These are phyloP conservation scores for Platycercus adscitus DNA, from an alignment of 2,113 vertebrate genomes.

Conservation along the genomic window DNA sequence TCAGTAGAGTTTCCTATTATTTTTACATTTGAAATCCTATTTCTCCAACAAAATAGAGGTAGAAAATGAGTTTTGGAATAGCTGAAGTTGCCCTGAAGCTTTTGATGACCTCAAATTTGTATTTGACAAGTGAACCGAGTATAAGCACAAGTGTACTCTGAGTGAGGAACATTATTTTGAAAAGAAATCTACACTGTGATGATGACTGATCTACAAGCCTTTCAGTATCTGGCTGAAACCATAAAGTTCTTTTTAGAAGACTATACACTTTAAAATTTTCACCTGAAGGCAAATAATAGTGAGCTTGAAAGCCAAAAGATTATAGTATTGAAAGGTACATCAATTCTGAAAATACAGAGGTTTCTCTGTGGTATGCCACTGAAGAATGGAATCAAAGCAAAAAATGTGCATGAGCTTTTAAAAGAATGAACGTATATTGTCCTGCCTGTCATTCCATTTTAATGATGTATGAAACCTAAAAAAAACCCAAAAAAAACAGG, in stretches of 20 bases:
- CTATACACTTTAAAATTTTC: conserved; percentile 76
- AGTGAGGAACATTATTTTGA: conserved; percentile 79
- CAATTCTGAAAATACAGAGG: conserved; percentile 77
- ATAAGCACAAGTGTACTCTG: conserved; percentile 75
- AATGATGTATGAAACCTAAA: conserved; percentile 32
- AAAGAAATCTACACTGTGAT: conserved; percentile 79
- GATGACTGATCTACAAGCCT: conserved; percentile 74
- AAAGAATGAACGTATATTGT: conserved; percentile 12
- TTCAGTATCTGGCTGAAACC: conserved; percentile 73
- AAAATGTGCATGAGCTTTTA: conserved; percentile 45
- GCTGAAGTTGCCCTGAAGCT: conserved; percentile 71
- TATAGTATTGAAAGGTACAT: conserved; percentile 79
- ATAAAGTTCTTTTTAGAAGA: conserved; percentile 78
- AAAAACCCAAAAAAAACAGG: background rate
- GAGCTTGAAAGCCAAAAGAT: conserved; percentile 78
- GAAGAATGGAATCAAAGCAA: conserved; percentile 47
- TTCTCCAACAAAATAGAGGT: conserved; percentile 74
- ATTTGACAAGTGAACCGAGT: conserved; percentile 83
- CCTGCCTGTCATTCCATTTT: conserved; percentile 1
- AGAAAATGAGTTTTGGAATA: conserved; percentile 80
- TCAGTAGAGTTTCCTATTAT: conserved; percentile 57
- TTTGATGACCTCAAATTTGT: conserved; percentile 81
- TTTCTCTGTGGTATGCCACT: conserved; percentile 62
- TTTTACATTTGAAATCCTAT: conserved; percentile 76
- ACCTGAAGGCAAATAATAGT: conserved; percentile 80